These are phyloP conservation scores for Erannis defoliaria DNA, from an alignment of 2,888 invertebrate species.

Conservation along the genomic window DNA sequence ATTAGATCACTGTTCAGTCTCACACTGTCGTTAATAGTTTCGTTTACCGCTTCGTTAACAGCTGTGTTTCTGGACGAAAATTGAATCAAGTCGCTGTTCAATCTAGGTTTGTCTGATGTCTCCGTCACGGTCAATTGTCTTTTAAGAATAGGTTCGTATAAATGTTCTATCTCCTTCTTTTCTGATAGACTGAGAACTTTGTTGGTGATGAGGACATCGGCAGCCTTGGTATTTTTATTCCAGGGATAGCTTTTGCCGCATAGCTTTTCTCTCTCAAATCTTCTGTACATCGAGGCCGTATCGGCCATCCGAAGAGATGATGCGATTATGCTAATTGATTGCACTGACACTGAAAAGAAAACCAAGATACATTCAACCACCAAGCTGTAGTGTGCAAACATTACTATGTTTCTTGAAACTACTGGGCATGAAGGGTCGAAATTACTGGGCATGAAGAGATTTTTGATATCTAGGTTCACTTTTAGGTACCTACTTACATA, in stretches of 20 bases:
- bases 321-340: slow-evolving; percentile 89
- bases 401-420: too few species aligned
- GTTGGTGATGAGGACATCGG: slow-evolving; percentile 47
- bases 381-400: too few species aligned
- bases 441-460: too few species aligned
- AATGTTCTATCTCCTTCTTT: slow-evolving; percentile 55
- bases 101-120: slow-evolving; percentile 46
- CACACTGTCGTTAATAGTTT: slow-evolving; percentile 46
- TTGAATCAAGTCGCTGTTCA: slow-evolving; percentile 73
- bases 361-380: neutral
- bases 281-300: slow-evolving; percentile 90
- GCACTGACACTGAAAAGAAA: slow-evolving; percentile 87
- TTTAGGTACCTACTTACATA: too few species aligned
- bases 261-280: slow-evolving; percentile 92
- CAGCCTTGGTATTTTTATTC: slow-evolving; percentile 76
- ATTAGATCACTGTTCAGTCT: slow-evolving; percentile 68
- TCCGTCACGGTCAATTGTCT: slow-evolving; percentile 53
- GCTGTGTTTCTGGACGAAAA: slow-evolving; percentile 67
- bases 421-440: too few species aligned
- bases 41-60: slow-evolving; percentile 36
- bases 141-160: slow-evolving; percentile 65
- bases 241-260: slow-evolving; percentile 92
- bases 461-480: too few species aligned
- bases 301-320: slow-evolving; percentile 90
- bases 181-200: slow-evolving; percentile 43